Base-by-base conservation (phyloP, 2,888 invertebrate genomes). In the Ormyrus pomaceus region DNA sequence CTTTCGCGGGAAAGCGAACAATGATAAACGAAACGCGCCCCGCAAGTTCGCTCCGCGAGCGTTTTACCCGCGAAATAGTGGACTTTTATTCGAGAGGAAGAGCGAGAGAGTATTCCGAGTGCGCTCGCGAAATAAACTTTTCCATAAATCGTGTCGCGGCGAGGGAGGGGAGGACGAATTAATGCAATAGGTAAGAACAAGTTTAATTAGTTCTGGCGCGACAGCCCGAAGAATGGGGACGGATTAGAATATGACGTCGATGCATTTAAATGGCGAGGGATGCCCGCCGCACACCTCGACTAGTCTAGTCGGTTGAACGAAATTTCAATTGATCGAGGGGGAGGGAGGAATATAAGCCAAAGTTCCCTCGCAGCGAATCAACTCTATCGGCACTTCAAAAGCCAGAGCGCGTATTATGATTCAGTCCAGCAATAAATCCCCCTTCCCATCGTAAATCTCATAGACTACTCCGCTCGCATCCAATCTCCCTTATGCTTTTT, bases 301-400 rank as follows among this genome's bases (percentile, higher is more conserved):
- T 5, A 46, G 64, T 8, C 56, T 56, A 65, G 56, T 64, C 65
- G 13, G 46, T 11, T n/a, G 53, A n/a, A 62, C 69, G 62, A 62
- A 76, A 76, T 69, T 70, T 55, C 69, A 50, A 76, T 76, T 69
- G 76, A 76, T 76, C 19, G 73, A n/a, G 61, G 50, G 10, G 64
- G 6, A 50, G 62, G 13, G n/a, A 6, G 50, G 34, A 7, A 59
- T 19, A 59, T 6, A 19, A 48, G 19, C 69, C 48, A 50, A 70
- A 71, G 56, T 66, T 66, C 59, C 19, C 59, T 46, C 62, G 65
- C 34, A 64, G 50, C 58, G 11, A 74, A 74, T 66, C 65, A 56
- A 73, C 56, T 55, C 55, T 11, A 59, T 10, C 50, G 48, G 58
- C 48, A 70, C 70, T 58, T 34, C 58, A 59, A 70, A 48, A 70